A percentile compares a stretch with the other conserved stretches of the same genome.
Conservation (phyloP, 2,888 invertebrate genomes). For the Ophraella communa region DNA sequence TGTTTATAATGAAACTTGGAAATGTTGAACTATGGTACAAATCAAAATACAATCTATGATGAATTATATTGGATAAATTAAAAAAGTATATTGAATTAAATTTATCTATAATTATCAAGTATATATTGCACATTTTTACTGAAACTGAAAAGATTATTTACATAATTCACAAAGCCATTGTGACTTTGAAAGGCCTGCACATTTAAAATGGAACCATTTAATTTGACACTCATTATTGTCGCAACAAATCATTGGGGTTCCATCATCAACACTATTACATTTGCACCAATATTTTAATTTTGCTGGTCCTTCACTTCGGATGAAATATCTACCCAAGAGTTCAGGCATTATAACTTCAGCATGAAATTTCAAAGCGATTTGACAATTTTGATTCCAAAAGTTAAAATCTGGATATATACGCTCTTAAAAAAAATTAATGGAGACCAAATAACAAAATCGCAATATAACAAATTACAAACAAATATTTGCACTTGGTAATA, state of each 20-base stretch:
- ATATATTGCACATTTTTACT: neutral
- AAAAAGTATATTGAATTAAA: no score
- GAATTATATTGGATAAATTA: neutral
- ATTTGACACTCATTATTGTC: slow-evolving; percentile 83
- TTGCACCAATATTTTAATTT: slow-evolving; percentile 22
- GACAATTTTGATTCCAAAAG: slow-evolving; percentile 19
- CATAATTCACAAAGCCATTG: slow-evolving; percentile 47
- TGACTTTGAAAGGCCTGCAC: slow-evolving; percentile 68
- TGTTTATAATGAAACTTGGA: neutral
- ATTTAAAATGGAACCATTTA: slow-evolving; percentile 96
- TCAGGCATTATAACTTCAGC: slow-evolving; percentile 31
- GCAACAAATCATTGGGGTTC: slow-evolving; percentile 75
- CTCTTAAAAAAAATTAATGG: slow-evolving; percentile 22
- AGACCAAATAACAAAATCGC: slow-evolving; percentile 35
- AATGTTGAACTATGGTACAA: neutral
- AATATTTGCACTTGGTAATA: slow-evolving; percentile 35
- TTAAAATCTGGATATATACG: slow-evolving; percentile 24
- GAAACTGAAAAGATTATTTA: neutral
- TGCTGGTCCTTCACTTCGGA: slow-evolving; percentile 9
- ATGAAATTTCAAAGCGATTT: slow-evolving; percentile 23
- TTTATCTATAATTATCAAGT: no score
- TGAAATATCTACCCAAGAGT: slow-evolving; percentile 29
- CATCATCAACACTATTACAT: slow-evolving; percentile 29
- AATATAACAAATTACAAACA: slow-evolving; percentile 22
- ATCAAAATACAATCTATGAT: neutral